phyloP scores from a whole-genome alignment of 1,140 invertebrate species.

The Vollenhovia emeryi region DNA sequence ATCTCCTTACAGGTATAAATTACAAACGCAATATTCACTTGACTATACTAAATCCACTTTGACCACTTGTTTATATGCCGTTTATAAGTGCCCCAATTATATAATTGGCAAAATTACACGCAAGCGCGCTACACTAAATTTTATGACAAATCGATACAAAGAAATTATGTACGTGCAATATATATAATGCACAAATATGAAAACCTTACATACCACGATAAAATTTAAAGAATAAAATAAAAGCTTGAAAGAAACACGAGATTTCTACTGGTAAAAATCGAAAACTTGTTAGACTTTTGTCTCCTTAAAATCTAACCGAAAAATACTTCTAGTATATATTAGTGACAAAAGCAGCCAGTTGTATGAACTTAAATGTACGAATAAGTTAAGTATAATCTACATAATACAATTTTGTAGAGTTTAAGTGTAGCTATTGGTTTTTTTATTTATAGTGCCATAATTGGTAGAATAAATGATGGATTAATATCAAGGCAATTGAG shows the following conservation, averaged over 20 bases:
- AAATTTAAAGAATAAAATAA: conserved; percentile 1
- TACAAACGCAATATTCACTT: conserved; percentile 62
- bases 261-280: not conserved
- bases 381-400: conserved; percentile 48
- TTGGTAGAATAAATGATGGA: conserved; percentile 33
- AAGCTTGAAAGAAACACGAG: not conserved
- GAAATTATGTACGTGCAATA: not conserved
- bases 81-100: conserved; percentile 5
- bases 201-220: not conserved
- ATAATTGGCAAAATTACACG: conserved; percentile 10
- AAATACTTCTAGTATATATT: not conserved
- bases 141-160: not conserved
- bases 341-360: not conserved
- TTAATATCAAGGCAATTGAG: conserved; percentile 28
- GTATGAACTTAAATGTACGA: conserved; percentile 5
- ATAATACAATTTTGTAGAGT: conserved; percentile 19
- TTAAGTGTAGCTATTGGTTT: conserved; percentile 22
- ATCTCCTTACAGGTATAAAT: conserved; percentile 62
- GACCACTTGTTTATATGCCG: conserved; percentile 20
- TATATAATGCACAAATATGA: not conserved
- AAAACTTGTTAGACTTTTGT: not conserved
- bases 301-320: not conserved
- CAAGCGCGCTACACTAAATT: conserved; percentile 21
- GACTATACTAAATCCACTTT: conserved; percentile 54
- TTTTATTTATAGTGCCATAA: conserved; percentile 50